Evolutionary conservation across 2,797 vertebrate species (phyloP), one percentile per base, ranked within the genome.

Genomic region (Peromyscus melanophrys): DNA sequence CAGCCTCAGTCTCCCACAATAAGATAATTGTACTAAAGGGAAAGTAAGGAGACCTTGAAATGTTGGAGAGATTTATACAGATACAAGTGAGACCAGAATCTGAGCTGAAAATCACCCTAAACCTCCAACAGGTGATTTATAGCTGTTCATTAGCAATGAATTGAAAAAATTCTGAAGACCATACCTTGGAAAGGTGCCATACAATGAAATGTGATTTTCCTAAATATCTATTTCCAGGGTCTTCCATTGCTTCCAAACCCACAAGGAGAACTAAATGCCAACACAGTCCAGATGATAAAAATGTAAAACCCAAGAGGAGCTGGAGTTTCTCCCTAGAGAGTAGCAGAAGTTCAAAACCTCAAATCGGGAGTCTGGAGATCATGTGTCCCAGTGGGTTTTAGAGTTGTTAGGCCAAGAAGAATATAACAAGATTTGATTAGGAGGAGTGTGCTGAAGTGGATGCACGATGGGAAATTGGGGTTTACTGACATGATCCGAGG

Each of bases 261-360:
- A 76, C n/a, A 63, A 87, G 84, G 49, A 92, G 12, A 90, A 69
- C 93, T 75, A 96, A 92, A 90, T 37, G 43, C 59, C 37, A 52
- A 52, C 69, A 75, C 0, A 40, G 55, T 61, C 19, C 61, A 67
- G 75, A 75, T 13, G 52, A 16, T 77, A 89, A 95, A 91, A 91
- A 65, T 63, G 40, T 1, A 43, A 89, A 73, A 49, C n/a, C 73
- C 23, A 37, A 85, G 49, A 76, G 63, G 6, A 92, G 16, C 63
- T 7, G 55, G 65, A 77, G 57, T 21, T 37, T 29, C 65, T 25
- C 59, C 71, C 63, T 43, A 84, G 93, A 75, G 61, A 93, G 19
- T 46, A 37, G 4, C 23, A 63, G 55, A 31, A 75, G 21, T 78
- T 94, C 52, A 85, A 71, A 43, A 80, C 75, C 43, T 95, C 55